Percentiles rank a stretch among this genome's conserved stretches.
phyloP scores from a whole-genome alignment of 2,888 invertebrate genomes.

The Agonopterix subpropinquella region DNA sequence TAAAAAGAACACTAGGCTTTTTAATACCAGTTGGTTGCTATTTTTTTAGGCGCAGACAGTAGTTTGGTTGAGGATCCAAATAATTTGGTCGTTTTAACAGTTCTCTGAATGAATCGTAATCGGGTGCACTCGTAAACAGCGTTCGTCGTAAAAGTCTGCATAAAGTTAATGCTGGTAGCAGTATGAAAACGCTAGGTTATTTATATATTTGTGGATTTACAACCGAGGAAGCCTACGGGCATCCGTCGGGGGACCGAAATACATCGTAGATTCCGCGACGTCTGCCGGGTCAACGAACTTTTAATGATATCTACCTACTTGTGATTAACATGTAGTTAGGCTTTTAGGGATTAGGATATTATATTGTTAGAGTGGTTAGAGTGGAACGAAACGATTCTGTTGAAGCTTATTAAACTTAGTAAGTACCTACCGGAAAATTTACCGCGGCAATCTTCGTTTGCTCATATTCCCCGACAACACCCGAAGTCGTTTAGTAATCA shows the following conservation, averaged over 20 bases:
- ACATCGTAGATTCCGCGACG: conserved; percentile 69
- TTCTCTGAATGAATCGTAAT: conserved; percentile 39
- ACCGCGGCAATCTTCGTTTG: no score
- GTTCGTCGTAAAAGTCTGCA: conserved; percentile 47
- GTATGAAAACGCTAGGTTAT: conserved; percentile 27
- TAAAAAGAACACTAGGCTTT: no score
- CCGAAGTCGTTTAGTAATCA: no score
- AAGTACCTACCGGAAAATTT: no score
- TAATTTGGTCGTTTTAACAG: conserved; percentile 17
- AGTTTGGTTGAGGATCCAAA: conserved; percentile 10
- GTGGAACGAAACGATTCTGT: no score
- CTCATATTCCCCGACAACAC: no score
- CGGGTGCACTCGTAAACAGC: conserved; percentile 29
- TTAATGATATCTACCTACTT: conserved; percentile 25
- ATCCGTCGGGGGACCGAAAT: conserved; percentile 61
- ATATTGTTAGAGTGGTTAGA: no score
- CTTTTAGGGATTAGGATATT: no score
- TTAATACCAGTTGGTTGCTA: no score
- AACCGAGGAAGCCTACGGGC: conserved; percentile 55
- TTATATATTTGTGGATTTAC: conserved; percentile 61
- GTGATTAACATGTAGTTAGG: not conserved
- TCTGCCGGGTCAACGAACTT: conserved; percentile 62
- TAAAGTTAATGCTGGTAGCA: conserved; percentile 35
- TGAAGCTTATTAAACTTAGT: no score
- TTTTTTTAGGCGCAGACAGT: no score